Percentiles rank a stretch among this genome's conserved stretches.
phyloP scores from a whole-genome alignment of 2,113 vertebrate species.

The Triplophysa tibetana region DNA sequence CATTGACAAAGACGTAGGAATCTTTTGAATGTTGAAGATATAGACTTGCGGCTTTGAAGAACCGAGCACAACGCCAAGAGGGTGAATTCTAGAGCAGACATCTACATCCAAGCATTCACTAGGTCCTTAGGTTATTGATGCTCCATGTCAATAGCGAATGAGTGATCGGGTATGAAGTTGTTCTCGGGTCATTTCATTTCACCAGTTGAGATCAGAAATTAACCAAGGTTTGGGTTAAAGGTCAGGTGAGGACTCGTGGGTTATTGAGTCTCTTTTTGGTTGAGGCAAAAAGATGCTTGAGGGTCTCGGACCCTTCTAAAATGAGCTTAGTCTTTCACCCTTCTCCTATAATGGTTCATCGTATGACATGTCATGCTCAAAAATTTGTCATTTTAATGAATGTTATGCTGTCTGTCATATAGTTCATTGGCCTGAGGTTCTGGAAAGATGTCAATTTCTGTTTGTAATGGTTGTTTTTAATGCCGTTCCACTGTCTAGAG shows the following conservation, averaged over 20 bases:
- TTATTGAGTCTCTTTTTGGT: not conserved
- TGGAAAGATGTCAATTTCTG: constrained; percentile 19
- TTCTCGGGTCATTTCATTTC: constrained; percentile 10
- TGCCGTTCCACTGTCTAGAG: constrained; percentile 11
- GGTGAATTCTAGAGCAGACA: not conserved
- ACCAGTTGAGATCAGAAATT: not conserved
- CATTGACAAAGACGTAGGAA: not conserved
- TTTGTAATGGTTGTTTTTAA: constrained; percentile 39
- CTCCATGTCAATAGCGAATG: not conserved
- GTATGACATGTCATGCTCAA: constrained; percentile 17
- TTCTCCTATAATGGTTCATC: constrained; percentile 21
- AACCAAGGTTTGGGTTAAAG: constrained; percentile 28
- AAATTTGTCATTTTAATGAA: constrained; percentile 40
- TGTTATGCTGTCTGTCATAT: constrained; percentile 20
- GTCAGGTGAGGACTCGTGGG: constrained; percentile 5
- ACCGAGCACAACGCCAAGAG: not conserved
- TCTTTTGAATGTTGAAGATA: not conserved
- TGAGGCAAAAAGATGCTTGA: not conserved
- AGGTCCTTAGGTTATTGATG: constrained; percentile 34
- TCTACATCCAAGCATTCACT: not conserved
- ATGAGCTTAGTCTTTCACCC: not conserved
- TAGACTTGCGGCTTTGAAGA: not conserved
- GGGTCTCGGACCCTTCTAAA: constrained; percentile 9
- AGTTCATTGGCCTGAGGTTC: constrained; percentile 23
- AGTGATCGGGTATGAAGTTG: constrained; percentile 22